A percentile compares a stretch with the other conserved stretches of the same genome.
Evolutionary conservation across 2,113 vertebrate genomes (phyloP).

Genomic region (Syngnathoides biaculeatus): DNA sequence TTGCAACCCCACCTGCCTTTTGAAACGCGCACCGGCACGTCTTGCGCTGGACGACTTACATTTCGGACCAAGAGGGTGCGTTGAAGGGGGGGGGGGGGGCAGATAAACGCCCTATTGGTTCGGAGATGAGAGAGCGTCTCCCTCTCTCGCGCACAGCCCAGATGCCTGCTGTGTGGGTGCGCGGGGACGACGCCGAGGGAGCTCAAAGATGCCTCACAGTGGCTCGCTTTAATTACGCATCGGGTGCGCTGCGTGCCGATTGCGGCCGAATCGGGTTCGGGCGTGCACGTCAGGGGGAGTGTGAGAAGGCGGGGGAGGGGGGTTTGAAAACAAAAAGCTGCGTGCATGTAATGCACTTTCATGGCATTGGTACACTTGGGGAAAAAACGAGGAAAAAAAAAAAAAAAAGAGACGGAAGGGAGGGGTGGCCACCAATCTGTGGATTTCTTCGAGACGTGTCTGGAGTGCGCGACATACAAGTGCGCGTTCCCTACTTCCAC

Average conservation of each 20-base stretch:
- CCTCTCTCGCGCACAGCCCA: not conserved
- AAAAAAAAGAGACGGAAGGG: conserved; percentile 10
- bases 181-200: conserved; percentile 33
- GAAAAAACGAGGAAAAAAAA: too few relatives aligned
- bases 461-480: conserved; percentile 51
- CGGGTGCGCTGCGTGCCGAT: conserved; percentile 33
- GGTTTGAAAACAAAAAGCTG: conserved; percentile 8
- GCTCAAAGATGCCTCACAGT: conserved; percentile 30
- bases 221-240: conserved; percentile 46
- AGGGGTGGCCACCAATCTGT: conserved; percentile 37
- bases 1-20: conserved; percentile 17
- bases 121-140: not conserved
- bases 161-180: conserved; percentile 49
- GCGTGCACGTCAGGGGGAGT: conserved; percentile 12
- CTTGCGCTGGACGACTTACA: conserved; percentile 37
- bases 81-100: too few relatives aligned
- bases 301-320: not conserved
- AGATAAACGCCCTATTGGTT: conserved; percentile 2
- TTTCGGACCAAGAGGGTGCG: conserved; percentile 30
- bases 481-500: conserved; percentile 32
- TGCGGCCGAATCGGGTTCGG: conserved; percentile 28
- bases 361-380: conserved; percentile 36
- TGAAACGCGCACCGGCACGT: conserved; percentile 47
- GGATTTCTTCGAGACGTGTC: conserved; percentile 64
- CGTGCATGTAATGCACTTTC: conserved; percentile 18